Evolutionary conservation across 2,797 vertebrate genomes (phyloP).

Genomic region (Anniella stebbinsi): DNA sequence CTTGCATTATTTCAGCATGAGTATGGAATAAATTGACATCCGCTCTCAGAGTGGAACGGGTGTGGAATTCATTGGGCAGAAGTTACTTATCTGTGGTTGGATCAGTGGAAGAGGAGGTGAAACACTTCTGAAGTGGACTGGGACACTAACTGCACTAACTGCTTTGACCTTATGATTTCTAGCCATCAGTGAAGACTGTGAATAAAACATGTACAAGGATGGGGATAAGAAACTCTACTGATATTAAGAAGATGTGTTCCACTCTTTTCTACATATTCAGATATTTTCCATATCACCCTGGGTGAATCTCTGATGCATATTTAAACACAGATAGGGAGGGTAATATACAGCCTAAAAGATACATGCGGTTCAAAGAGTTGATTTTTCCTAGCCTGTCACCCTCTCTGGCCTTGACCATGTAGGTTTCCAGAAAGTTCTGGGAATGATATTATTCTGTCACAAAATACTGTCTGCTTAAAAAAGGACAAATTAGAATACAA

Average conservation of each 20-base stretch:
- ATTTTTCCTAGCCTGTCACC: background rate
- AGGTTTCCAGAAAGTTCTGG: background rate
- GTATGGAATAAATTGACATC: constrained; percentile 51
- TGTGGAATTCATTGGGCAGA: constrained; percentile 40
- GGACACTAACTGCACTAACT: too few relatives aligned
- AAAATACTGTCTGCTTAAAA: background rate
- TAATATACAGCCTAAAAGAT: background rate
- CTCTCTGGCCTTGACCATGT: background rate
- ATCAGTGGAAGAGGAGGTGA: constrained; percentile 44
- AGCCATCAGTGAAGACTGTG: background rate
- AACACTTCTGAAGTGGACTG: background rate
- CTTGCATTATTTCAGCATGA: constrained; percentile 15
- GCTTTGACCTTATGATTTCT: background rate
- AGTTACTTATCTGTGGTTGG: constrained; percentile 22
- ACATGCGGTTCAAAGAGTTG: background rate
- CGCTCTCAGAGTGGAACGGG: constrained; percentile 44
- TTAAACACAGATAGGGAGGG: background rate
- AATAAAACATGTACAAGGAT: constrained; percentile 5
- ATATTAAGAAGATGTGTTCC: background rate
- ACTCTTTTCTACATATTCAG: background rate
- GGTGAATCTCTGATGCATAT: constrained; percentile 12
- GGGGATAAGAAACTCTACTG: background rate
- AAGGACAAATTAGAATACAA: background rate
- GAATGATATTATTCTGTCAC: background rate
- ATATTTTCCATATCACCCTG: background rate